Evolutionary conservation across 2,797 vertebrate species (phyloP).

Genomic region (Esox lucius): DNA sequence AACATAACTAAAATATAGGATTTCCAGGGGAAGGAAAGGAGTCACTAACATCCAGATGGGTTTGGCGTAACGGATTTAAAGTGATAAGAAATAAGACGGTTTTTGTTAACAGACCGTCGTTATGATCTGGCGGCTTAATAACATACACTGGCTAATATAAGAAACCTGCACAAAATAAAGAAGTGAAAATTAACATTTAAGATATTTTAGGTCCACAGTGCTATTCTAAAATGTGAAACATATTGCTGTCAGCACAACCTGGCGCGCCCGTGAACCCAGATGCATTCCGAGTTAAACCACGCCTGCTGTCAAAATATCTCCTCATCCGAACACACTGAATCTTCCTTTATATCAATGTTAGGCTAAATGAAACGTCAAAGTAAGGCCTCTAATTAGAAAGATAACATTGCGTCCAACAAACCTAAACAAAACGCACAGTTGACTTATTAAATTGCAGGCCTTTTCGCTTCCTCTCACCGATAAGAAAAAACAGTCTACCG

Average conservation of each 20-base stretch:
- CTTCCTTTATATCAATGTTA: not conserved
- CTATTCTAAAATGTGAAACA: not conserved
- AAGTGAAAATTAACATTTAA: not conserved
- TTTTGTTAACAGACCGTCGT: not conserved
- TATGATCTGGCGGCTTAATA: not conserved
- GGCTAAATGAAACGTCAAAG: not conserved
- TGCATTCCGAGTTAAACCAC: not conserved
- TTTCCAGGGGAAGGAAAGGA: constrained; percentile 30
- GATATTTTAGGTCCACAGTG: not conserved
- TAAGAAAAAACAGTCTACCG: not conserved
- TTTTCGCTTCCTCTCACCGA: not conserved
- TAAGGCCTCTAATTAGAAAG: not conserved
- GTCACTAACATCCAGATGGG: constrained; percentile 17
- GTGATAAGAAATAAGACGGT: not conserved
- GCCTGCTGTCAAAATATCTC: not conserved
- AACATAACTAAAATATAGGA: constrained; percentile 45
- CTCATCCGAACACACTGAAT: not conserved
- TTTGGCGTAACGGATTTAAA: not conserved
- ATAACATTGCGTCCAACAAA: not conserved
- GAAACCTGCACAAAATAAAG: not conserved
- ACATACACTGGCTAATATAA: not conserved
- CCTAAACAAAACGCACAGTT: not conserved
- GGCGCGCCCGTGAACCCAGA: not conserved
- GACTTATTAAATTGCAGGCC: not conserved
- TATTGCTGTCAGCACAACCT: not conserved